Conservation (phyloP, 2,888 invertebrate genomes). For the Dorcus hopei region DNA sequence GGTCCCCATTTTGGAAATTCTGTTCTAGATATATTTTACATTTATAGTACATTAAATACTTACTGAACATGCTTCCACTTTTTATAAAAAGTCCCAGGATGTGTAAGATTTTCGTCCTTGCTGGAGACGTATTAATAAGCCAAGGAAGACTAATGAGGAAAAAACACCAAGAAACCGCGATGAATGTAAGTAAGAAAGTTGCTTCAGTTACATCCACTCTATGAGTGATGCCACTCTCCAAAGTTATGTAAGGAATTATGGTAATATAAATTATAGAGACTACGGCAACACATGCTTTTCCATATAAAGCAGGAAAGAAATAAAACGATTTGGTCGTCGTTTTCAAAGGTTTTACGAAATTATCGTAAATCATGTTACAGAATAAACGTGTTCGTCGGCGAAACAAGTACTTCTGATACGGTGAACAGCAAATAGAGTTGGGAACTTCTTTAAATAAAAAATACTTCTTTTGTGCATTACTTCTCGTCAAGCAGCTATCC, state of each 20-base stretch:
- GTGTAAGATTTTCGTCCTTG: constrained; percentile 20
- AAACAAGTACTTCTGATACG: constrained; percentile 15
- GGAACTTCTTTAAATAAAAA: constrained; percentile 3
- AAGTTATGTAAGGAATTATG: constrained; percentile 14
- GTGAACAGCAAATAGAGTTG: constrained; percentile 12
- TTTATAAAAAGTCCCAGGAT: constrained; percentile 20
- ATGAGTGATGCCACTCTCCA: constrained; percentile 13
- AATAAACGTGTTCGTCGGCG: constrained; percentile 10
- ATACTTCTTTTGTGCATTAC: neutral
- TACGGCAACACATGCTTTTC: constrained; percentile 17
- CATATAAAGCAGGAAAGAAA: constrained; percentile 23
- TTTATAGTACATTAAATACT: constrained; percentile 5
- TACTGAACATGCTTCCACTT: constrained; percentile 21
- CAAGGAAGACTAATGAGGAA: constrained; percentile 23
- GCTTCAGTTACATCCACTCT: constrained; percentile 19
- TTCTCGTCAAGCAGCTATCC: neutral
- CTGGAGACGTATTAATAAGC: constrained; percentile 21
- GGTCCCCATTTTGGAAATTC: too few species aligned
- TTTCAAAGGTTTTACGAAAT: constrained; percentile 18
- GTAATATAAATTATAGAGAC: constrained; percentile 18
- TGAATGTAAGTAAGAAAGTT: constrained; percentile 20
- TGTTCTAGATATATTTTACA: too few species aligned
- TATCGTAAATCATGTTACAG: constrained; percentile 12
- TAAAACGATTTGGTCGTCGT: constrained; percentile 18
- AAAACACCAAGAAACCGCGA: constrained; percentile 22